Conservation (phyloP, 2,888 invertebrate genomes). For the Parnassius glacialis region DNA sequence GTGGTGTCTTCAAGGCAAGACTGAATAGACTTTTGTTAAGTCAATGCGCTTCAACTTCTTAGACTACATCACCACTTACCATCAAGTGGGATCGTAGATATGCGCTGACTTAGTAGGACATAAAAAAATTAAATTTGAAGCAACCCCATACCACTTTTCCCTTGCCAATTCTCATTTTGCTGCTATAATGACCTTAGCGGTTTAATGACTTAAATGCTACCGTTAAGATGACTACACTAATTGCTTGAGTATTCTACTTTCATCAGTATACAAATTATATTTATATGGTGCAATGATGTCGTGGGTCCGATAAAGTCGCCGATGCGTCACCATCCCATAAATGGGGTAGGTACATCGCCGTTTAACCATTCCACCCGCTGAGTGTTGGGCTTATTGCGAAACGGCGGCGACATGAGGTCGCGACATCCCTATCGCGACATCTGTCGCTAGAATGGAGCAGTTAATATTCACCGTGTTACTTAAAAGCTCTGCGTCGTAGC, state of each 20-base stretch:
- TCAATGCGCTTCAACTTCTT: too few species aligned
- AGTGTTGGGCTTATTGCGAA: conserved; percentile 25
- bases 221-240: not conserved
- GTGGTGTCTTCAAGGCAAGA: too few species aligned
- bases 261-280: not conserved
- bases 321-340: conserved; percentile 28
- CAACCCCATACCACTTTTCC: too few species aligned
- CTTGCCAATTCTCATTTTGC: too few species aligned
- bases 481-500: conserved; percentile 32
- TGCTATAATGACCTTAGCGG: not conserved
- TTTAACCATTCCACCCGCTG: conserved; percentile 17
- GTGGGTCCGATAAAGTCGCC: conserved; percentile 31
- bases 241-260: not conserved
- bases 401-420: conserved; percentile 33
- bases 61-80: too few species aligned
- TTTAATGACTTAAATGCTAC: not conserved
- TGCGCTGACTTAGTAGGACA: too few species aligned
- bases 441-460: conserved; percentile 49
- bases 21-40: too few species aligned
- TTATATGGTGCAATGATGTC: conserved; percentile 32
- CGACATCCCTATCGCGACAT: conserved; percentile 41
- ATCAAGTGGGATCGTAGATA: too few species aligned
- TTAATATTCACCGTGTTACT: conserved; percentile 49
- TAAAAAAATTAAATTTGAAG: too few species aligned
- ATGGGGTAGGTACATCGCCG: conserved; percentile 16